A percentile compares a stretch with the other conserved stretches of the same genome.
Evolutionary conservation across 2,888 invertebrate species (phyloP).

Genomic region (Stictocephala bisonia): DNA sequence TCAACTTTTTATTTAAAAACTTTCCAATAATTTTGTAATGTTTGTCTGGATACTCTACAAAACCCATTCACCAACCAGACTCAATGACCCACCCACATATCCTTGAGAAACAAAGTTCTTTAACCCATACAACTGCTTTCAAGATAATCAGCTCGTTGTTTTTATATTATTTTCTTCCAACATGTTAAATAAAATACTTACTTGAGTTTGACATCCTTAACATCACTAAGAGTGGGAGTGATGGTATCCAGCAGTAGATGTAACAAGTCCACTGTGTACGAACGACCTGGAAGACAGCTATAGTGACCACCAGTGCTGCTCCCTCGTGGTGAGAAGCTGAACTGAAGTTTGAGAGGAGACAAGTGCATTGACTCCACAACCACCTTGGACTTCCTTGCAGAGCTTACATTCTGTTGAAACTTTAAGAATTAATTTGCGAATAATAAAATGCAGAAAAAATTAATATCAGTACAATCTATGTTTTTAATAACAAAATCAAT

Average conservation of each 20-base stretch:
- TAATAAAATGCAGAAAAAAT: too few relatives aligned
- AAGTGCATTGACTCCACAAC: conserved; percentile 71
- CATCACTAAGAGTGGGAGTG: conserved; percentile 73
- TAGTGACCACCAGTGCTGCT: conserved; percentile 48
- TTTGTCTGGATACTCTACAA: too few relatives aligned
- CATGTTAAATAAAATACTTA: too few relatives aligned
- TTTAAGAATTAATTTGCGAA: too few relatives aligned
- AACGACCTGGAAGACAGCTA: conserved; percentile 62
- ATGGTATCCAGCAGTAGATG: conserved; percentile 74
- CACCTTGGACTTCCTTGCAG: conserved; percentile 48
- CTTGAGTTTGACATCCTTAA: conserved; percentile 74
- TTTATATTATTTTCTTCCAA: neutral
- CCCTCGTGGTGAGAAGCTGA: conserved; percentile 70
- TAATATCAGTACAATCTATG: too few relatives aligned
- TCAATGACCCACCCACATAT: too few relatives aligned
- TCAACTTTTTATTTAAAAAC: too few relatives aligned
- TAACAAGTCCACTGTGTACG: conserved; percentile 66
- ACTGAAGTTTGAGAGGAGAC: conserved; percentile 71
- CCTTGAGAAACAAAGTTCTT: too few relatives aligned
- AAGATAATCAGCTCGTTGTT: neutral
- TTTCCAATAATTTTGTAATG: too few relatives aligned
- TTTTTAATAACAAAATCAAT: too few relatives aligned
- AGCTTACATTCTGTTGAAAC: conserved; percentile 24
- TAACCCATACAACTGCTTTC: too few relatives aligned
- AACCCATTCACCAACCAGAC: too few relatives aligned